These are phyloP conservation scores for Ormia ochracea DNA, from an alignment of 2,888 invertebrate species.

Conservation along the genomic window DNA sequence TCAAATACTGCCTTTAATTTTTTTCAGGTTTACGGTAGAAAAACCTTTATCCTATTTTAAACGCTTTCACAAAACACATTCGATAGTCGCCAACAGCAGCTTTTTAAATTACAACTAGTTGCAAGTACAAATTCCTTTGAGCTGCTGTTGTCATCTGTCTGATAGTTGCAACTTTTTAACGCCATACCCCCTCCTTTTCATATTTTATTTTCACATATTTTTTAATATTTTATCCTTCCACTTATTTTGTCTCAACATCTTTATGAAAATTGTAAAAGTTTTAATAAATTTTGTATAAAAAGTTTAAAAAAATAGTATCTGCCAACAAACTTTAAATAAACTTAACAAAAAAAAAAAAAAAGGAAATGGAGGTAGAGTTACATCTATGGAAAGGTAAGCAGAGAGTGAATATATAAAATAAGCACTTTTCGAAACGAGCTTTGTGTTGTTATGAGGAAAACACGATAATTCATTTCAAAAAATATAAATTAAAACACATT, in stretches of 20 bases:
- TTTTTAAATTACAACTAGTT: too few relatives aligned
- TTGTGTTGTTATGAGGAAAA: not conserved
- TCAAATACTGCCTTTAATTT: too few relatives aligned
- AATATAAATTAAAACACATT: constrained; percentile 39
- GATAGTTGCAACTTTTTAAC: not conserved
- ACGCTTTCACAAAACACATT: too few relatives aligned
- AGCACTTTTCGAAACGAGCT: not conserved
- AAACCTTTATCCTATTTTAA: too few relatives aligned
- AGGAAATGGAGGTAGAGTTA: not conserved
- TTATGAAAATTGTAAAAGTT: constrained; percentile 40
- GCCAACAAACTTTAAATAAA: constrained; percentile 14
- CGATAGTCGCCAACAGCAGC: too few relatives aligned
- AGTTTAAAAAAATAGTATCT: constrained; percentile 19
- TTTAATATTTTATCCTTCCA: not conserved
- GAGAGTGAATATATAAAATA: not conserved
- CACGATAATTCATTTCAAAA: constrained; percentile 41
- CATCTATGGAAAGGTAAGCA: not conserved
- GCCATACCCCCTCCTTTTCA: not conserved
- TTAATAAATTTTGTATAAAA: constrained; percentile 22
- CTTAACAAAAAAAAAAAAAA: not conserved
- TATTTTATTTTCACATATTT: constrained; percentile 3
- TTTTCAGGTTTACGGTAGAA: too few relatives aligned
- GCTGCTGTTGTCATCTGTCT: not conserved
- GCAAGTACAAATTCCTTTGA: too few relatives aligned
- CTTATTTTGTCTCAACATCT: not conserved